Base-by-base conservation (phyloP, 2,797 vertebrate genomes). In the Gambusia yucatana region DNA sequence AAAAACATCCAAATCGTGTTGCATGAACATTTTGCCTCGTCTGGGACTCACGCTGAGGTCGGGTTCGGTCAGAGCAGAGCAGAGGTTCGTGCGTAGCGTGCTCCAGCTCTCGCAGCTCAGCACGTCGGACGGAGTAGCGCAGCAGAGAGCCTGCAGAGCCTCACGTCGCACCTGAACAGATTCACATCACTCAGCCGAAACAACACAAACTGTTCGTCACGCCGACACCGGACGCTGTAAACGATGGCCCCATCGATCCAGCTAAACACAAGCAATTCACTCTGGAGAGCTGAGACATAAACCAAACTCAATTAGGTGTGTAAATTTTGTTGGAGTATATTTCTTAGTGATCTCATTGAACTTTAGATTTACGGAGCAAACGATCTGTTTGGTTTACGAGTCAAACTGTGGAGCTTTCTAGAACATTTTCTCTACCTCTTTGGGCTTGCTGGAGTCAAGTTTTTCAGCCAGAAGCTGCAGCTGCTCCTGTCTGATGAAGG, bases 401-500 rank as follows among this genome's bases (percentile, higher is more conserved):
- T 41, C 72, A 22, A 33, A 74, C 36, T 33, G 30, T 17, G 13
- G 41, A 17, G 30, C 4, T 50, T 47, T 72, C 25, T 25, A 8
- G 30, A 33, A 46, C 36, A 6, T 44, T 25, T 55, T 8, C 9
- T 74, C 90, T 93, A 99, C 98, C 95, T 99, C 97, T 93, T 96
- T 97, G 61, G 97, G 96, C 44, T 96, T 95, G 83, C 92, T 90
- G 71, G 97, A 94, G 88, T 99, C 97, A 65, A 99, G 94, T 74
- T 96, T 97, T 89, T 98, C 97, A 82, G 96, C 89, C 84, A 99
- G 96, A 71, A 95, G 90, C 57, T 98, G 97, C 76, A 99, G 95
- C 90, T 99, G 97, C 89, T 99, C 98, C 86, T 98, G 97, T 94
- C 96, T 97, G 94, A 98, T 97, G 91, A 99, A 99, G 0, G 95